These are phyloP conservation scores for Mercenaria mercenaria DNA, from an alignment of 1,140 invertebrate species.

Conservation along the genomic window DNA sequence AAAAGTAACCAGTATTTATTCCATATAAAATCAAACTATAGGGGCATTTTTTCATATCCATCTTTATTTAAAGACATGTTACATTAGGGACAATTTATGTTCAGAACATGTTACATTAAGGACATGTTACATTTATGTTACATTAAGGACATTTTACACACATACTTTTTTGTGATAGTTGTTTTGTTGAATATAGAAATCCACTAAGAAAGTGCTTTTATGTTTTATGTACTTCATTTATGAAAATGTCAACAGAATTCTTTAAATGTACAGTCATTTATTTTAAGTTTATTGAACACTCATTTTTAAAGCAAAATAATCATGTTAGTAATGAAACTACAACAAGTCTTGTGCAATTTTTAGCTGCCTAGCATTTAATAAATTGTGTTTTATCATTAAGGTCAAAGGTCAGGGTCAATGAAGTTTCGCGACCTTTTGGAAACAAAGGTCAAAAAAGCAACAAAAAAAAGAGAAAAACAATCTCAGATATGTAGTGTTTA, in stretches of 20 bases:
- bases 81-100: background rate
- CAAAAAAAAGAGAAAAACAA: slow-evolving; percentile 30
- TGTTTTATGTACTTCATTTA: too few species aligned
- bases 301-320: too few species aligned
- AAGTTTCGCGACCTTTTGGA: slow-evolving; percentile 21
- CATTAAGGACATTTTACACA: background rate
- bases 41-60: background rate
- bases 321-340: too few species aligned
- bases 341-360: slow-evolving; percentile 39
- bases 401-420: background rate
- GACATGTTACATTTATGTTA: too few species aligned
- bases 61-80: background rate
- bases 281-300: too few species aligned
- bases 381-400: background rate
- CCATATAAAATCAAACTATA: background rate
- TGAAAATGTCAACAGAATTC: too few species aligned
- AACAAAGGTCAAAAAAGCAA: background rate
- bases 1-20: background rate
- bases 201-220: background rate
- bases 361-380: background rate
- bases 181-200: background rate
- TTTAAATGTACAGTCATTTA: too few species aligned
- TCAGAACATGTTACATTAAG: background rate
- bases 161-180: background rate
- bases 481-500: background rate